Evolutionary conservation across 2,113 vertebrate species (phyloP).

Genomic region (Cairina moschata): DNA sequence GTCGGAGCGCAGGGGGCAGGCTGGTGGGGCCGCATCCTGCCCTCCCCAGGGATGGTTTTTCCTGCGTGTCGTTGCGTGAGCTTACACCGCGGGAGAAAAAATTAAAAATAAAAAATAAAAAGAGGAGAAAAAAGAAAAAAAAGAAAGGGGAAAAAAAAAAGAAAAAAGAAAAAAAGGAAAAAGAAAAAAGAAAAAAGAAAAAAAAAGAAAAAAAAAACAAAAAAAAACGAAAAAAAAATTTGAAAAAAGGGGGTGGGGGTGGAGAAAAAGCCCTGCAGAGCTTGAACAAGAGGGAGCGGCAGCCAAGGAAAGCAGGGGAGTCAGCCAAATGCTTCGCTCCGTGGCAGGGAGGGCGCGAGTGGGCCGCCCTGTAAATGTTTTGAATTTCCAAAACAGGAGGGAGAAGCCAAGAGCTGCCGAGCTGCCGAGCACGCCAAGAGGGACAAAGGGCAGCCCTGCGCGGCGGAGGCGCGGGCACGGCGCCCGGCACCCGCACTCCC

Average conservation of each 20-base stretch:
- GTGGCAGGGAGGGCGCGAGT: slow-evolving; percentile 59
- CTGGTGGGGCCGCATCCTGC: background rate
- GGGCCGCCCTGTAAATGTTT: slow-evolving; percentile 66
- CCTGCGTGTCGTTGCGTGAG: background rate
- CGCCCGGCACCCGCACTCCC: background rate
- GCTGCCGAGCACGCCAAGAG: slow-evolving; percentile 54
- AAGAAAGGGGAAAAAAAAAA: accelerated
- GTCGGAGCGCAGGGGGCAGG: background rate
- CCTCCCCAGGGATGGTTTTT: background rate
- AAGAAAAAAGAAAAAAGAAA: accelerated
- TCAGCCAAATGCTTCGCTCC: slow-evolving; percentile 62
- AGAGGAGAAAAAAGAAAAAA: background rate
- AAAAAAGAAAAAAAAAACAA: too few relatives aligned
- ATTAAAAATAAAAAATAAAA: too few relatives aligned
- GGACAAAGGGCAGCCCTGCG: slow-evolving; percentile 60
- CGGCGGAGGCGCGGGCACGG: background rate
- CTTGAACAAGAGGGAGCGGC: background rate
- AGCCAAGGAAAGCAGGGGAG: slow-evolving; percentile 66
- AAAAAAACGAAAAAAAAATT: accelerated
- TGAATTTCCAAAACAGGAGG: slow-evolving; percentile 66
- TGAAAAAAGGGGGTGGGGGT: background rate
- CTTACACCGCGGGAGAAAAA: background rate
- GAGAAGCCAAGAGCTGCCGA: slow-evolving; percentile 62
- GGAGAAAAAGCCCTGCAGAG: background rate
- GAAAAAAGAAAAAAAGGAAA: background rate